These are phyloP conservation scores for Diuraphis noxia DNA, from an alignment of 1,140 invertebrate genomes.

Conservation along the genomic window DNA sequence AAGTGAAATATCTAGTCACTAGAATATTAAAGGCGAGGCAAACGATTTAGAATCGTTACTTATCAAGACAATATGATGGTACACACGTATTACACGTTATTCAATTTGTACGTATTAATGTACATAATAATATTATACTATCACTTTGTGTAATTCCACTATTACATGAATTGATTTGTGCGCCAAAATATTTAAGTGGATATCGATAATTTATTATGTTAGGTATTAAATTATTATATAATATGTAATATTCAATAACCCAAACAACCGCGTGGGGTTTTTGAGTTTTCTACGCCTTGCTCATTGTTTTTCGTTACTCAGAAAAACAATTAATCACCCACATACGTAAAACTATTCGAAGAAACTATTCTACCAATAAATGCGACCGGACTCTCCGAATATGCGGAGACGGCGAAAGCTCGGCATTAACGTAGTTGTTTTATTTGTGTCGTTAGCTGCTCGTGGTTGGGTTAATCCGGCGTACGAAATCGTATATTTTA, in stretches of 20 bases:
- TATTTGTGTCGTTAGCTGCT: constrained; percentile 12
- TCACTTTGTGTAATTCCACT: too few species aligned
- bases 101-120: too few species aligned
- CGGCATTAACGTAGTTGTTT: constrained; percentile 19
- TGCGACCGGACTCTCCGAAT: not conserved
- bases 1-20: too few species aligned
- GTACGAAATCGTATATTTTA: constrained; percentile 14
- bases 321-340: not conserved
- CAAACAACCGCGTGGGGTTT: not conserved
- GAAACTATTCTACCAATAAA: constrained; percentile 4
- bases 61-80: too few species aligned
- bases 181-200: too few species aligned
- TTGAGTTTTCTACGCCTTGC: not conserved
- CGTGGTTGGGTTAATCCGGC: constrained; percentile 1
- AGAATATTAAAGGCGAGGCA: too few species aligned
- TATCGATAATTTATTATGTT: too few species aligned
- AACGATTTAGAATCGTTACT: too few species aligned
- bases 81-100: too few species aligned
- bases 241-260: not conserved
- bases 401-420: not conserved
- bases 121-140: too few species aligned
- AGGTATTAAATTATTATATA: too few species aligned
- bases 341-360: not conserved
- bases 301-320: not conserved
- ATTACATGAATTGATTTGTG: too few species aligned